Evolutionary conservation across 2,113 vertebrate species (phyloP).

Genomic region (Miniopterus natalensis): DNA sequence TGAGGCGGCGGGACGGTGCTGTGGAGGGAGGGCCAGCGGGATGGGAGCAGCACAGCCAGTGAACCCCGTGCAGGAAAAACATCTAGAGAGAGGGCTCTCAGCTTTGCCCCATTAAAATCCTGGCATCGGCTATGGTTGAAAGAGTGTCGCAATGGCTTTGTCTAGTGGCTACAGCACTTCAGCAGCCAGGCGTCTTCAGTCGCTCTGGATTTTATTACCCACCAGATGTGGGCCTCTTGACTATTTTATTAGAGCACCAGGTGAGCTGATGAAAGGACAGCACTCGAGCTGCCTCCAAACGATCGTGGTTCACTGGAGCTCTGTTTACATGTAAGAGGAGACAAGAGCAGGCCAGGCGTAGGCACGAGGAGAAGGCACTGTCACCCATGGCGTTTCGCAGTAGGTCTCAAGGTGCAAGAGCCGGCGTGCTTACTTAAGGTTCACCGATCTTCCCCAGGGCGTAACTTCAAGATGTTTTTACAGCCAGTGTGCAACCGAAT

Average conservation of each 20-base stretch:
- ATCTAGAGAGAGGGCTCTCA: constrained; percentile 32
- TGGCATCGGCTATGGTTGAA: constrained; percentile 10
- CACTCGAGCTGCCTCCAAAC: constrained; percentile 55
- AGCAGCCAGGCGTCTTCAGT: constrained; percentile 14
- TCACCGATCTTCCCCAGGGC: constrained; percentile 17
- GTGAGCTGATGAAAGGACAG: constrained; percentile 72
- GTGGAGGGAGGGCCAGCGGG: background rate
- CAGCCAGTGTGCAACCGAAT: constrained; percentile 59
- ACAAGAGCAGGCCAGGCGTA: background rate
- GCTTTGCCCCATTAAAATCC: constrained; percentile 62
- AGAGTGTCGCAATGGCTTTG: constrained; percentile 2
- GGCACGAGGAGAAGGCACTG: background rate
- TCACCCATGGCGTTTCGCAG: background rate
- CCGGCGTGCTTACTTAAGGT: background rate
- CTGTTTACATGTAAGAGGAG: constrained; percentile 60
- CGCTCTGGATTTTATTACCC: constrained; percentile 74
- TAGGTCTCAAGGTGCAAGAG: constrained; percentile 36
- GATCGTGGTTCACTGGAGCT: constrained; percentile 22
- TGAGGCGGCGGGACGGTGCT: background rate
- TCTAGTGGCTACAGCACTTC: constrained; percentile 17
- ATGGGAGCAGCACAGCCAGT: background rate
- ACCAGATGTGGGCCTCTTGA: constrained; percentile 73
- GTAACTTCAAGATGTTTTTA: constrained; percentile 60
- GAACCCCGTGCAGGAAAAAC: constrained; percentile 41
- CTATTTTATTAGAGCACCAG: constrained; percentile 70